A percentile compares a stretch with the other conserved stretches of the same genome.
phyloP scores from a whole-genome alignment of 2,113 vertebrate genomes.

The Mirza zaza region DNA sequence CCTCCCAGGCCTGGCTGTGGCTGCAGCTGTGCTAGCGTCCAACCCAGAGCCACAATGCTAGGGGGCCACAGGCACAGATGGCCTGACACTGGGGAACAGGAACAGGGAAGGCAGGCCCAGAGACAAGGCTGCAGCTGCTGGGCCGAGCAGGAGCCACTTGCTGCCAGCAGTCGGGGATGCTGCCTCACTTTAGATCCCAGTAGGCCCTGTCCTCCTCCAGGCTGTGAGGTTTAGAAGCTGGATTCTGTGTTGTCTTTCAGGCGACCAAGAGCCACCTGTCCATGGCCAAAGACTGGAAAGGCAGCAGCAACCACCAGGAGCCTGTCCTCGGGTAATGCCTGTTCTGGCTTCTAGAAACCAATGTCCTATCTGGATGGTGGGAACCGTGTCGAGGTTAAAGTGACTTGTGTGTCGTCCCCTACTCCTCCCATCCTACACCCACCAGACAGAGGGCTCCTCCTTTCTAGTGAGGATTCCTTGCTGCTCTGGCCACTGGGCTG shows the following conservation, averaged over 20 bases:
- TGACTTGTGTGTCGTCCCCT: not conserved
- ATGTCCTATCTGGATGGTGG: not conserved
- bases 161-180: conserved; percentile 22
- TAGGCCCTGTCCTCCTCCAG: too few species aligned
- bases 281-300: not conserved
- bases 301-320: not conserved
- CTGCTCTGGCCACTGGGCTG: not conserved
- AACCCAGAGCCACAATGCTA: not conserved
- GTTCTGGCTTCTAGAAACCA: not conserved
- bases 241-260: conserved; percentile 16
- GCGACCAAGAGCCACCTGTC: not conserved
- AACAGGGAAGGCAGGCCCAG: too few species aligned
- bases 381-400: not conserved
- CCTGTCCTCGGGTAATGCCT: too few species aligned
- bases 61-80: not conserved
- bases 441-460: not conserved
- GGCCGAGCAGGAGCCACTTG: not conserved
- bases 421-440: accelerated
- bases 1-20: not conserved
- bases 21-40: not conserved
- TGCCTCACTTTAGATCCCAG: not conserved
- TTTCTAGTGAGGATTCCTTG: not conserved
- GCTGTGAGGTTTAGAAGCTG: not conserved
- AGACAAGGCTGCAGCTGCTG: not conserved
- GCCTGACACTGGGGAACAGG: not conserved